Evolutionary conservation across 2,113 vertebrate species (phyloP), one percentile per base, ranked within the genome.

Genomic region (Gasterosteus aculeatus): DNA sequence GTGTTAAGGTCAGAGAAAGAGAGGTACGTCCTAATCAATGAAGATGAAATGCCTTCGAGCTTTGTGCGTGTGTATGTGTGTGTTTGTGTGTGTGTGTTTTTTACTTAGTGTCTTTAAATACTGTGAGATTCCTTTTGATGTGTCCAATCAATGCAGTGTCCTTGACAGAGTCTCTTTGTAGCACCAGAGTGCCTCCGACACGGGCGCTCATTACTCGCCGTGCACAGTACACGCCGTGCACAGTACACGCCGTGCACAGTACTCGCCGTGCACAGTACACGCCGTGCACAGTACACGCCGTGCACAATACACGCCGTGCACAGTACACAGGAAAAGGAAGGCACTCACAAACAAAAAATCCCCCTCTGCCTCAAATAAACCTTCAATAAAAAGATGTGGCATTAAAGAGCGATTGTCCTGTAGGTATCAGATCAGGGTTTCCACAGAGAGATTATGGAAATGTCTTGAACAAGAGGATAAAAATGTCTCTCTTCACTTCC

Each of bases 251-350:
- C 22, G 22, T 26, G 22, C 22, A 26, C 22, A 26, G 1, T 26
- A 26, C 63, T 69, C 58, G 73, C 51, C 18, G 31, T 54, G 22
- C 22, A 26, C 22, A 26, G 22, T 1, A 26, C 22, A 26, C 22
- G 22, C 22, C 22, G 22, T 26, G 22, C 22, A 26, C 22, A 26
- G 1, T 26, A 26, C 22, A 26, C 22, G 22, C 22, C 22, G 22
- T 26, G 22, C 22, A 26, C 22, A 26, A 26, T 26, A 26, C 63
- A 72, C 58, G 73, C 51, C 18, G 31, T 54, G 79, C 71, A 88
- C 85, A 87, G 80, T 75, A 72, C 70, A 78, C 81, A 80, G 86
- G 81, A 88, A 87, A 58, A 72, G 80, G 81, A 86, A 90, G 71
- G 56, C 33, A 22, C 69, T 78, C 67, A 31, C 53, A 66, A 18